These are phyloP conservation scores for Luperina testacea DNA, from an alignment of 2,888 invertebrate species.

Conservation along the genomic window DNA sequence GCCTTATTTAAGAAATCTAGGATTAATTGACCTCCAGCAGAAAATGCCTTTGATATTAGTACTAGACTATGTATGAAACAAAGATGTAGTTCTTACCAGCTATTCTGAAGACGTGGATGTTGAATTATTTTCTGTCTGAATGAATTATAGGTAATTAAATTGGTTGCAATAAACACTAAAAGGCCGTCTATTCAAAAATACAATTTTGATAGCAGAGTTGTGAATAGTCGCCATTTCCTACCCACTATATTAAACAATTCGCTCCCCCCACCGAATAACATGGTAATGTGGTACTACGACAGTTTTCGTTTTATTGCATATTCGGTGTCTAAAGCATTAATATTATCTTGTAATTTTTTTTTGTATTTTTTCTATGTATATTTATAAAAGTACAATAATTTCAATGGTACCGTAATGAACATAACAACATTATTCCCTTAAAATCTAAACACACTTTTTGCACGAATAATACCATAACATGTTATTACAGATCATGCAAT, in stretches of 20 bases:
- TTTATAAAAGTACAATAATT: no score
- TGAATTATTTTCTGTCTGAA: not conserved
- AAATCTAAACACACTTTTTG: no score
- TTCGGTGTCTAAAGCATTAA: no score
- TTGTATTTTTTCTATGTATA: no score
- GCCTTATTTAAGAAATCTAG: constrained; percentile 54
- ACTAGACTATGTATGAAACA: not conserved
- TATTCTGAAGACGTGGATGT: not conserved
- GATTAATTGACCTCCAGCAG: constrained; percentile 33
- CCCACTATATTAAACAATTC: not conserved
- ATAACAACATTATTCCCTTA: no score
- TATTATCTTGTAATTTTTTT: no score
- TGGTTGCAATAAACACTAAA: not conserved
- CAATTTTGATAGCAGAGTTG: not conserved
- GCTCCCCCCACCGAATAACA: no score
- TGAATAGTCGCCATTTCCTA: not conserved
- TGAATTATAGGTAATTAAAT: not conserved
- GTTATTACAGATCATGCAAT: no score
- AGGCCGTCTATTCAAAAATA: not conserved
- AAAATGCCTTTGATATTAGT: constrained; percentile 10
- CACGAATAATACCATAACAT: no score
- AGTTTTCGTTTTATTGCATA: no score
- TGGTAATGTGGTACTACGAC: no score
- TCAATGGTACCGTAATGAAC: no score
- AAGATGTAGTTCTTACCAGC: not conserved